Percentiles rank a stretch among this genome's conserved stretches.
phyloP scores from a whole-genome alignment of 2,113 vertebrate genomes.

The Sylvietta virens region DNA sequence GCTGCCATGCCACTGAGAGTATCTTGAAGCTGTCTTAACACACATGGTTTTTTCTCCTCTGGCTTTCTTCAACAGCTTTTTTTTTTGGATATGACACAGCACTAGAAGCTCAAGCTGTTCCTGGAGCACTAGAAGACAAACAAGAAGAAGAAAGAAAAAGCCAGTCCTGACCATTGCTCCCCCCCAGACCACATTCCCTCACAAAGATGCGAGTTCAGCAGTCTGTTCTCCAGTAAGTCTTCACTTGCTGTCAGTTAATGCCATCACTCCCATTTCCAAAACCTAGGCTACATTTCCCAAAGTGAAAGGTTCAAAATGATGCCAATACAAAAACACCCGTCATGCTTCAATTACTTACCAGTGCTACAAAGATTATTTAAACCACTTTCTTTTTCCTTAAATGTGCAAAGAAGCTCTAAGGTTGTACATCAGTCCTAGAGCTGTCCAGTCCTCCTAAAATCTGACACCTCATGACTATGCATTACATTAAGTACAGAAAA shows the following conservation, averaged over 20 bases:
- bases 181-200: neutral
- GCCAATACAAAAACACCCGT: neutral
- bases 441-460: neutral
- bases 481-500: neutral
- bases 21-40: conserved; percentile 2
- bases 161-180: neutral
- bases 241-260: neutral
- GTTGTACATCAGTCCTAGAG: neutral
- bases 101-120: neutral
- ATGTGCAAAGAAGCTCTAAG: neutral
- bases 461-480: neutral
- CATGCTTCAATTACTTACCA: neutral
- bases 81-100: neutral
- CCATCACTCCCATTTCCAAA: neutral
- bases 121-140: neutral
- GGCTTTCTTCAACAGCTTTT: neutral
- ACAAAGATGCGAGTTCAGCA: neutral
- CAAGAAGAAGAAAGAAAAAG: neutral
- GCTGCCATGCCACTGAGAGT: neutral
- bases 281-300: neutral
- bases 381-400: neutral
- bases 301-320: neutral
- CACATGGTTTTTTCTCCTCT: neutral
- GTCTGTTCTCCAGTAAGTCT: neutral
- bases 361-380: neutral